phyloP scores from a whole-genome alignment of 2,797 vertebrate genomes.

The Schizopygopsis pylzovi region DNA sequence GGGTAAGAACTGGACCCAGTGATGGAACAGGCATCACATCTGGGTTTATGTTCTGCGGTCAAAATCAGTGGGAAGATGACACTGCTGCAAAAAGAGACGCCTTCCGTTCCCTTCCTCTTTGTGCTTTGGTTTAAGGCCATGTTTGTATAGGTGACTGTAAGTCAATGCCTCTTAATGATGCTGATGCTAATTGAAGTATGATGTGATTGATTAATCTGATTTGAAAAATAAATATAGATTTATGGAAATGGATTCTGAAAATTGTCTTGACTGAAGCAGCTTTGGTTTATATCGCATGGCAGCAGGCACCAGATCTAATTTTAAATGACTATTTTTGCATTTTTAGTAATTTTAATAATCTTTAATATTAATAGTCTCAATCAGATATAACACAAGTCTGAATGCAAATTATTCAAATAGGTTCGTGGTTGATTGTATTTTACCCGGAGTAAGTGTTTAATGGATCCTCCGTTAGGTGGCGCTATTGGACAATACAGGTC shows the following conservation, averaged over 20 bases:
- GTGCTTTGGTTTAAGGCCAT: conserved; percentile 63
- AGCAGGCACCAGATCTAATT: neutral
- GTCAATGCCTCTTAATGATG: conserved; percentile 65
- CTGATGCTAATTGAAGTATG: conserved; percentile 67
- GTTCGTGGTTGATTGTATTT: neutral
- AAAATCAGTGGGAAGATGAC: conserved; percentile 26
- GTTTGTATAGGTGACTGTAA: conserved; percentile 66
- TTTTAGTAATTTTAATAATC: neutral
- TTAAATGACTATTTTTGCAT: neutral
- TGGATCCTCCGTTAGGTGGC: conserved; percentile 69
- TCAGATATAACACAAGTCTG: neutral
- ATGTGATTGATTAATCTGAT: conserved; percentile 68
- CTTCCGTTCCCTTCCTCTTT: conserved; percentile 46
- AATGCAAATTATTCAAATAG: neutral
- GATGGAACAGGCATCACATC: conserved; percentile 42
- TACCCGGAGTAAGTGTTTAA: neutral
- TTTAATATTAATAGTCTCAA: neutral
- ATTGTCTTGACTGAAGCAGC: conserved; percentile 31
- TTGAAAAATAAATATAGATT: conserved; percentile 68
- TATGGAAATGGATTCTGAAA: conserved; percentile 58
- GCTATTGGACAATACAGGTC: conserved; percentile 59
- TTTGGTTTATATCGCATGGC: conserved; percentile 9
- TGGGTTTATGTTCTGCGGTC: conserved; percentile 31
- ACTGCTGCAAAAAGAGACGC: conserved; percentile 37
- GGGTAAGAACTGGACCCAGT: conserved; percentile 37